Conservation (phyloP, 2,888 invertebrate genomes). For the Sthenelais limicola region DNA sequence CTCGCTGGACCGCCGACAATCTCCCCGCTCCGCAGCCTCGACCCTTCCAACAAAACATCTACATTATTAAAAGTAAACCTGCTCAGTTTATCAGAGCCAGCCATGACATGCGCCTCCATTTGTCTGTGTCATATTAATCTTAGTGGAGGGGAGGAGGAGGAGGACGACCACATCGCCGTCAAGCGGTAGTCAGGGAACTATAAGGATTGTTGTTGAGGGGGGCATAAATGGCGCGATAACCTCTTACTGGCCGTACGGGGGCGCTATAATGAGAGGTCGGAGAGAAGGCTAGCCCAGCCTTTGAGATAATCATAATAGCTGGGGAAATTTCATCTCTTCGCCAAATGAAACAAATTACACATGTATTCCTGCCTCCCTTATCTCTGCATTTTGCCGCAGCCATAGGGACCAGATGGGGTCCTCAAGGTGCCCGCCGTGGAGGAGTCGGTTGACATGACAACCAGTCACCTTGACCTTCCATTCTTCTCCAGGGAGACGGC, state of each 20-base stretch:
- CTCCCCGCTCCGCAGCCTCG: not conserved
- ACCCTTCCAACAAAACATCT: not conserved
- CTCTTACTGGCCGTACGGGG: constrained; percentile 17
- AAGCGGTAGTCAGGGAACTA: too few relatives aligned
- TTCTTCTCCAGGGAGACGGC: too few relatives aligned
- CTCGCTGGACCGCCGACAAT: not conserved
- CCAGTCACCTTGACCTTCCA: not conserved
- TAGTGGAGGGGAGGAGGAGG: too few relatives aligned
- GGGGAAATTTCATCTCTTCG: constrained; percentile 28
- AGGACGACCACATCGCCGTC: too few relatives aligned
- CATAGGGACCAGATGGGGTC: constrained; percentile 1
- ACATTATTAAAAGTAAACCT: constrained; percentile 29
- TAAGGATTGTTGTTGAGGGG: too few relatives aligned
- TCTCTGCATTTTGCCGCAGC: not conserved
- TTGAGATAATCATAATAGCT: constrained; percentile 6
- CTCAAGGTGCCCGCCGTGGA: constrained; percentile 4
- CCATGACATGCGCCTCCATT: constrained; percentile 19
- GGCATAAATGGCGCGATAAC: too few relatives aligned
- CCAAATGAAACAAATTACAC: constrained; percentile 26
- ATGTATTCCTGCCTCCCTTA: constrained; percentile 15
- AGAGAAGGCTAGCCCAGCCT: constrained; percentile 15
- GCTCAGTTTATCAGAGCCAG: constrained; percentile 16
- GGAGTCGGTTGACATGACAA: not conserved
- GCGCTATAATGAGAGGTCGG: constrained; percentile 22
- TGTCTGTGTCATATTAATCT: constrained; percentile 35